Conservation (phyloP, 1,140 invertebrate species). For the Drosophila ogumai region DNA sequence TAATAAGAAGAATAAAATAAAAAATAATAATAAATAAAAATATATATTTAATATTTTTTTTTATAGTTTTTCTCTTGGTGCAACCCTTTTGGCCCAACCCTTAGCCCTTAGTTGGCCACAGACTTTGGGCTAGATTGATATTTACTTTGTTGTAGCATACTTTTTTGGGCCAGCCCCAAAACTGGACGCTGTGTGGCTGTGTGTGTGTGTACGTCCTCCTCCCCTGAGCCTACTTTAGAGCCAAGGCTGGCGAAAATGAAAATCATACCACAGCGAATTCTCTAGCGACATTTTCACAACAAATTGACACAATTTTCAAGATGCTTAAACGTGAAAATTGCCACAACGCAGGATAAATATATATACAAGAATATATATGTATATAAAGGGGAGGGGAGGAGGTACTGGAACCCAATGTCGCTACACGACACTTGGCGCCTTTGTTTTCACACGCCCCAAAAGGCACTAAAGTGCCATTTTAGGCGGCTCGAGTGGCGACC, state of each 20-base stretch:
- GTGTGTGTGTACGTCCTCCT: constrained; percentile 5
- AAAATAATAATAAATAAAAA: too few relatives aligned
- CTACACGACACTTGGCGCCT: constrained; percentile 77
- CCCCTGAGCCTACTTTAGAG: constrained; percentile 35
- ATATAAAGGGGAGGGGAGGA: not conserved
- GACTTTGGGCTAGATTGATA: constrained; percentile 65
- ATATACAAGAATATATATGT: constrained; percentile 1
- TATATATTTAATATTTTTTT: not conserved
- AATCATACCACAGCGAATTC: constrained; percentile 72
- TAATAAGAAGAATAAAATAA: too few relatives aligned
- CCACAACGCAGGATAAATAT: constrained; percentile 12
- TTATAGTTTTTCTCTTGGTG: not conserved
- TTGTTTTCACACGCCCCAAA: constrained; percentile 83
- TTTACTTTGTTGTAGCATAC: constrained; percentile 72
- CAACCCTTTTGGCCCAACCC: not conserved
- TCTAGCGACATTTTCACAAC: constrained; percentile 78
- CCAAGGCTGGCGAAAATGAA: constrained; percentile 43
- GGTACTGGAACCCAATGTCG: constrained; percentile 61
- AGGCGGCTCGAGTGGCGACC: constrained; percentile 77
- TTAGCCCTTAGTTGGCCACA: constrained; percentile 26
- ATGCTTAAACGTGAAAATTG: constrained; percentile 74
- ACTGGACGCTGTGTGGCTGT: constrained; percentile 19
- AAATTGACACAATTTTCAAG: constrained; percentile 84
- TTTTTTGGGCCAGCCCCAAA: constrained; percentile 44
- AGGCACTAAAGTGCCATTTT: constrained; percentile 84